Base-by-base conservation (phyloP, 2,797 vertebrate species). In the Percopsis omiscomaycus region DNA sequence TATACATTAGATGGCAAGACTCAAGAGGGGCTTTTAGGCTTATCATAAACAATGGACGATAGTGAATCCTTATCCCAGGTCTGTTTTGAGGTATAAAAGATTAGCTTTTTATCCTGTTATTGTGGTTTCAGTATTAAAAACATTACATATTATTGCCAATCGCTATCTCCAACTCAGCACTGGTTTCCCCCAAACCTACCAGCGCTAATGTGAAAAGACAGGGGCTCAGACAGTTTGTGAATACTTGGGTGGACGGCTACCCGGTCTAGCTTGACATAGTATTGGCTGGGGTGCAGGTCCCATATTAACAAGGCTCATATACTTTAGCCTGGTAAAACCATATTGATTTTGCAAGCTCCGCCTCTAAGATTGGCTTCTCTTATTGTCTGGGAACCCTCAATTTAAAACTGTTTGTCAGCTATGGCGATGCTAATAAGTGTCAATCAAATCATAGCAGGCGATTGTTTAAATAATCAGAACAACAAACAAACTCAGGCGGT, bases 231-330 rank as follows among this genome's bases (percentile, higher is more conserved):
- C 49, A 69, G 74, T 71, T 2, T 27, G 45, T 0, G 9, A 49
- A 45, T 0, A 22, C 53, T 75, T 61, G 66, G 80, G 64, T 66
- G 79, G 73, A 73, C 67, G 50, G 28, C 51, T 54, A 81, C 58
- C 73, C 81, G 68, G 74, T 57, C 59, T 2, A 57, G 73, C 70
- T 4, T 48, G 47, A 48, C 37, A 46, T 75, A 30, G 69, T 71
- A 11, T 72, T 64, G 69, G 68, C 82, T 61, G 44, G 57, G 70
- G 47, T 47, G 69, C 57, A 79, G 78, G 61, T 55, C 77, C 74
- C 66, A 68, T 47, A 84, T 67, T 60, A 60, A 27, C 22, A 27
- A 53, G 12, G 37, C 52, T 48, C 14, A 48, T 48, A 8, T 48
- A 13, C 12, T n/a, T 6, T n/a, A 48, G 12, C 12, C 12, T 3